Conservation (phyloP, 2,888 invertebrate genomes). For the Lycocerus yunnanus region DNA sequence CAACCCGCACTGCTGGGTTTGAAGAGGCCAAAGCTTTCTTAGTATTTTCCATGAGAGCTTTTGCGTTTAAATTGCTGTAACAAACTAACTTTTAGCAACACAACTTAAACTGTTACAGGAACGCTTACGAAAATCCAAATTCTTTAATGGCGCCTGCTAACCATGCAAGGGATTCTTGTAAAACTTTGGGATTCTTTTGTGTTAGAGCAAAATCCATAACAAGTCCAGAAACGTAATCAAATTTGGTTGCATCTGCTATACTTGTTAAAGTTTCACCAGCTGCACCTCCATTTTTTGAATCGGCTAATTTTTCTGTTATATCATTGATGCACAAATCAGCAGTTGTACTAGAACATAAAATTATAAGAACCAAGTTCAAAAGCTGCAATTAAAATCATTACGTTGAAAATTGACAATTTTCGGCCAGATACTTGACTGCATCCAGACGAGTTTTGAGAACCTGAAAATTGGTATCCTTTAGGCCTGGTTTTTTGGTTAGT, state of each 20-base stretch:
- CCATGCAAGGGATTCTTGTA: constrained; percentile 85
- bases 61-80: constrained; percentile 66
- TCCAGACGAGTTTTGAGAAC: constrained; percentile 84
- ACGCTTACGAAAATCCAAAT: constrained; percentile 82
- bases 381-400: constrained; percentile 49
- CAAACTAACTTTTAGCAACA: constrained; percentile 2
- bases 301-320: constrained; percentile 83
- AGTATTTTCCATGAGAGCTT: constrained; percentile 73
- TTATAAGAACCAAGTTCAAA: not conserved
- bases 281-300: constrained; percentile 73
- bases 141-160: constrained; percentile 77
- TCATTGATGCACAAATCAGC: constrained; percentile 79
- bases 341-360: constrained; percentile 61
- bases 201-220: constrained; percentile 75
- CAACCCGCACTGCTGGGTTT: constrained; percentile 81
- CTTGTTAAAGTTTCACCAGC: constrained; percentile 74
- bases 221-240: constrained; percentile 75
- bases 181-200: constrained; percentile 91
- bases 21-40: constrained; percentile 85
- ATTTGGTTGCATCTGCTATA: constrained; percentile 76
- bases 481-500: constrained; percentile 81
- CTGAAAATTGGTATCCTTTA: constrained; percentile 90
- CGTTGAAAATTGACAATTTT: constrained; percentile 73
- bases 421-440: constrained; percentile 75
- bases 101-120: not conserved